These are phyloP conservation scores for Propithecus perrieri DNA, from an alignment of 2,797 vertebrate species.

Conservation along the genomic window DNA sequence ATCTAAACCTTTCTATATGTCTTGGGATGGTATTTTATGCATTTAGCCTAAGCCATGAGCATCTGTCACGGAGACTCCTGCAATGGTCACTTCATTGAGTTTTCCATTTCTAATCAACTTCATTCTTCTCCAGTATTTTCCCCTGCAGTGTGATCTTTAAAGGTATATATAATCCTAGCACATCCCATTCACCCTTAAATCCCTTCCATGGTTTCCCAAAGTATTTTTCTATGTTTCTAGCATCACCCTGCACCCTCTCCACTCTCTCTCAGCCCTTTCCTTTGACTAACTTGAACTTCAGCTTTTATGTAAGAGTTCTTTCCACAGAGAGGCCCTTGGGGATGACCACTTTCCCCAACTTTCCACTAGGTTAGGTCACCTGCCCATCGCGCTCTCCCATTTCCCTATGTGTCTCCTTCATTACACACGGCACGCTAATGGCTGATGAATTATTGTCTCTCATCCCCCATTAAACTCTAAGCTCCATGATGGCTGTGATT, in stretches of 20 bases:
- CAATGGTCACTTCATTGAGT: background rate
- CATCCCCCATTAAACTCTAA: background rate
- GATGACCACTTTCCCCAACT: background rate
- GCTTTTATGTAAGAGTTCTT: background rate
- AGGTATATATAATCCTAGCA: background rate
- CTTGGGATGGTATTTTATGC: background rate
- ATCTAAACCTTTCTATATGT: background rate
- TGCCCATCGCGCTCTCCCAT: background rate
- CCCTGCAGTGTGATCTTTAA: background rate
- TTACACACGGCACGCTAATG: background rate
- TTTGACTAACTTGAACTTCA: background rate
- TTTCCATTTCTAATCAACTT: background rate
- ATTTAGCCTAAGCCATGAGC: background rate
- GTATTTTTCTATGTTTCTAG: background rate
- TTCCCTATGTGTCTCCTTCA: background rate
- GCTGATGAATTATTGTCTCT: background rate
- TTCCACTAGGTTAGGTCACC: background rate
- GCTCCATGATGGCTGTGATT: background rate
- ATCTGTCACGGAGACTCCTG: background rate
- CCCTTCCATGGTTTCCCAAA: background rate
- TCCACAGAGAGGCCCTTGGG: background rate
- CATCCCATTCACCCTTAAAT: background rate
- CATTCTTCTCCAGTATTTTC: background rate
- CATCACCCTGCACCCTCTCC: background rate
- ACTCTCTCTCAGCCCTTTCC: background rate